A percentile compares a stretch with the other conserved stretches of the same genome.
Evolutionary conservation across 2,797 vertebrate species (phyloP).

Genomic region (Poecile montanus): DNA sequence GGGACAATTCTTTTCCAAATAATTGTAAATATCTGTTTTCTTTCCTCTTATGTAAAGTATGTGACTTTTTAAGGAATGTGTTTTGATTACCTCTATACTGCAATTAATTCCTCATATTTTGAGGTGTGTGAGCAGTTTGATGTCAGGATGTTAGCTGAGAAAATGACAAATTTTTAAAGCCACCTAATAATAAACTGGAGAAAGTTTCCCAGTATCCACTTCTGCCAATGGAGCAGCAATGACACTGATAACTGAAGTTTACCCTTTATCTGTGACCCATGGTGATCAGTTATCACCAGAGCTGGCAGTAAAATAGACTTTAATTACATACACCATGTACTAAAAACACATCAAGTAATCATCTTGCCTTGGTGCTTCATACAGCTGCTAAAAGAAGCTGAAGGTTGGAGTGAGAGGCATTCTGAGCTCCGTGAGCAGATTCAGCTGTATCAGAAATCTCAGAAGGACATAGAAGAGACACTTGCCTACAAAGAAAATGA

Average conservation of each 20-base stretch:
- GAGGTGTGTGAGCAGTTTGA: background rate
- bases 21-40: background rate
- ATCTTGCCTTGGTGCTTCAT: constrained; percentile 19
- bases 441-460: constrained; percentile 86
- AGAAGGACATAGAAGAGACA: constrained; percentile 89
- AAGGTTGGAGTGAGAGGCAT: constrained; percentile 89
- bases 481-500: constrained; percentile 92
- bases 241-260: background rate
- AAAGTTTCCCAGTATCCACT: background rate
- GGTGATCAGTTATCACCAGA: background rate
- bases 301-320: background rate
- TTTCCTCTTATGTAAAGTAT: background rate
- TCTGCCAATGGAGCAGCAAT: background rate
- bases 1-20: background rate
- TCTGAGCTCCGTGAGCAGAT: constrained; percentile 88
- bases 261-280: background rate
- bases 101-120: background rate
- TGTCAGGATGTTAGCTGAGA: background rate
- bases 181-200: background rate
- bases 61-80: background rate
- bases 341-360: constrained; percentile 11
- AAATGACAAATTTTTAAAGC: background rate
- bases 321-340: background rate
- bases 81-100: background rate
- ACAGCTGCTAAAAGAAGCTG: constrained; percentile 86